Percentiles rank a stretch among this genome's conserved stretches.
These are phyloP conservation scores for Watsonalla cultraria DNA, from an alignment of 2,888 invertebrate species.

Conservation along the genomic window DNA sequence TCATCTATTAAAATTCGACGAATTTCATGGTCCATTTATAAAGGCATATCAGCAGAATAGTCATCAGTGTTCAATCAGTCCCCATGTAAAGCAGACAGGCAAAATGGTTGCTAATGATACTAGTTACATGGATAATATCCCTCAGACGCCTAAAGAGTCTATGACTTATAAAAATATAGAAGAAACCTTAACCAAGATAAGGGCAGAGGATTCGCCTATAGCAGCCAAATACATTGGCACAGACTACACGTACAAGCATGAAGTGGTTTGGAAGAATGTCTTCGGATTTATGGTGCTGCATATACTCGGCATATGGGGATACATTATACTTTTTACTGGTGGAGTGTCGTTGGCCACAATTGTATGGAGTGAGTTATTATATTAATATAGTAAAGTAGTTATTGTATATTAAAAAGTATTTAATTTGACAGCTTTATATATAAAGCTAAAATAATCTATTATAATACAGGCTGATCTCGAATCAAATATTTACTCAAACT, in stretches of 20 bases:
- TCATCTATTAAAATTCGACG: not conserved
- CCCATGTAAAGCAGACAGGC: not conserved
- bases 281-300: constrained; percentile 79
- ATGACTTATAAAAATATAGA: not conserved
- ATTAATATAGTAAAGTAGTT: too few relatives aligned
- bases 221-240: constrained; percentile 40
- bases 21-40: not conserved
- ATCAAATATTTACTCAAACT: too few relatives aligned
- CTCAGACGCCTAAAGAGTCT: not conserved
- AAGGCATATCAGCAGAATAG: not conserved
- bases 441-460: too few relatives aligned
- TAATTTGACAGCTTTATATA: constrained; percentile 28
- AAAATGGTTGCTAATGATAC: not conserved
- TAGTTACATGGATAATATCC: not conserved
- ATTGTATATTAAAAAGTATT: not conserved
- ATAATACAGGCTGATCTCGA: too few relatives aligned
- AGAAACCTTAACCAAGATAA: constrained; percentile 1
- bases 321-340: constrained; percentile 35
- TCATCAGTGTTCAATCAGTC: not conserved
- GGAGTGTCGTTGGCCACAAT: constrained; percentile 11
- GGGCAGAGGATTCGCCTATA: constrained; percentile 8
- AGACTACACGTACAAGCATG: constrained; percentile 55
- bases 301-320: constrained; percentile 61
- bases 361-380: constrained; percentile 19
- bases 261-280: constrained; percentile 81